These are phyloP conservation scores for Protosalanx chinensis DNA, from an alignment of 2,797 vertebrate species.

Conservation along the genomic window DNA sequence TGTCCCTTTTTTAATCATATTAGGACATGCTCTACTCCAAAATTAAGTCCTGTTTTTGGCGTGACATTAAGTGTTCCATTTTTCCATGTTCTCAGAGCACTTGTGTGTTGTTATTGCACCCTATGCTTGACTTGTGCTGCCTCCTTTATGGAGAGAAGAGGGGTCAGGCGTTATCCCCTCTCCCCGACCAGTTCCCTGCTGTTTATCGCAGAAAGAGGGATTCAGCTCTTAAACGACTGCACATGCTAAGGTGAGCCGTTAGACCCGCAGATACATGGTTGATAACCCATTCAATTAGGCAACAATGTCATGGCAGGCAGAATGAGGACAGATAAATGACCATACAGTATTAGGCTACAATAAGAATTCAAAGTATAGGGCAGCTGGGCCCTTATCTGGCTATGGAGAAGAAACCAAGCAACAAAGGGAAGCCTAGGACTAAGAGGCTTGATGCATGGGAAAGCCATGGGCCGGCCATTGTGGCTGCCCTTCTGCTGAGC, in stretches of 20 bases:
- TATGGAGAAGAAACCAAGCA: constrained; percentile 81
- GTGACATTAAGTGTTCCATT: constrained; percentile 1
- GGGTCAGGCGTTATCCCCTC: constrained; percentile 61
- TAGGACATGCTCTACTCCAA: background rate
- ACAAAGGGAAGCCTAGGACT: constrained; percentile 94
- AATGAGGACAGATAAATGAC: constrained; percentile 73
- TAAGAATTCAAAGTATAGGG: constrained; percentile 82
- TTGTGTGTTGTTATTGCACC: constrained; percentile 51
- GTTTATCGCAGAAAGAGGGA: constrained; percentile 57
- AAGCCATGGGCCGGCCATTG: constrained; percentile 96
- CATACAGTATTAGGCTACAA: constrained; percentile 76
- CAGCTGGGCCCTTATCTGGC: constrained; percentile 99
- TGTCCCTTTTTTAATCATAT: constrained; percentile 3
- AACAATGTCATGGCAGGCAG: constrained; percentile 50
- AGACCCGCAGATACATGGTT: constrained; percentile 53
- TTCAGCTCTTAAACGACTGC: constrained; percentile 64
- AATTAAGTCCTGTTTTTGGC: constrained; percentile 8
- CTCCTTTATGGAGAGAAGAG: constrained; percentile 59
- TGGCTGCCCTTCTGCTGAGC: constrained; percentile 99
- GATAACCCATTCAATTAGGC: constrained; percentile 67
- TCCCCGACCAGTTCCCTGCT: constrained; percentile 41
- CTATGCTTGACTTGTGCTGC: constrained; percentile 67
- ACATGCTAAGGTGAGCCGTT: constrained; percentile 67
- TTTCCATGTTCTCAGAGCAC: constrained; percentile 19
- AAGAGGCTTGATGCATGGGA: constrained; percentile 96